phyloP scores from a whole-genome alignment of 2,113 vertebrate genomes.

The Percopsis transmontana region DNA sequence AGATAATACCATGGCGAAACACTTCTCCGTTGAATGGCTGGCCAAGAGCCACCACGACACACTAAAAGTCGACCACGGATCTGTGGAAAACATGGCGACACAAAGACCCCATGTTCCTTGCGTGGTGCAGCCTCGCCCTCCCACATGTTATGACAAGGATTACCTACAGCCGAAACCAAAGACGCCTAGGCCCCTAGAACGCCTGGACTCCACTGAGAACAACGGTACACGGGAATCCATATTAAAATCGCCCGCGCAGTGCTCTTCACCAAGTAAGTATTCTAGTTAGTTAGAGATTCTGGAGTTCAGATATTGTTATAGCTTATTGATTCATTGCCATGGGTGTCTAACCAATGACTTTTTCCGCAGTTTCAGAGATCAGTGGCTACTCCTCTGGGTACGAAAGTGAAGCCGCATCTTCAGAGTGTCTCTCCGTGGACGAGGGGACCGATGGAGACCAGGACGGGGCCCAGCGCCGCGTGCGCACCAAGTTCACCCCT shows the following conservation, averaged over 20 bases:
- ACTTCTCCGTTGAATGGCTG: conserved; percentile 85
- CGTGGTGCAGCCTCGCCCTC: conserved; percentile 70
- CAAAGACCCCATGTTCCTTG: conserved; percentile 72
- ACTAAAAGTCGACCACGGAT: not conserved
- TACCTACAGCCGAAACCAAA: conserved; percentile 71
- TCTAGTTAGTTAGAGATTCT: no score
- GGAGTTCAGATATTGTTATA: no score
- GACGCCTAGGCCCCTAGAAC: not conserved
- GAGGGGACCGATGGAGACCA: conserved; percentile 27
- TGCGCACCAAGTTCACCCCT: conserved; percentile 80
- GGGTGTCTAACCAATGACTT: not conserved
- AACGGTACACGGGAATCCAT: conserved; percentile 1
- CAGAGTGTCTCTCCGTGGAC: conserved; percentile 36
- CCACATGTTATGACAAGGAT: conserved; percentile 53
- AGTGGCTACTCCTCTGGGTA: conserved; percentile 76
- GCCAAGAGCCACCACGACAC: conserved; percentile 75
- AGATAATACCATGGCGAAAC: conserved; percentile 67
- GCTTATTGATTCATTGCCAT: no score
- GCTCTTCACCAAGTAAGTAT: conserved; percentile 72
- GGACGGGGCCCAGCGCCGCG: conserved; percentile 57
- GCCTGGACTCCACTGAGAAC: conserved; percentile 16
- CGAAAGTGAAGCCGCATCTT: conserved; percentile 72
- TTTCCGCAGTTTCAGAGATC: conserved; percentile 64
- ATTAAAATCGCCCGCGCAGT: conserved; percentile 25
- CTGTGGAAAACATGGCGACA: conserved; percentile 4